Base-by-base conservation (phyloP, 2,888 invertebrate genomes). In the Pediacus dermestoides region DNA sequence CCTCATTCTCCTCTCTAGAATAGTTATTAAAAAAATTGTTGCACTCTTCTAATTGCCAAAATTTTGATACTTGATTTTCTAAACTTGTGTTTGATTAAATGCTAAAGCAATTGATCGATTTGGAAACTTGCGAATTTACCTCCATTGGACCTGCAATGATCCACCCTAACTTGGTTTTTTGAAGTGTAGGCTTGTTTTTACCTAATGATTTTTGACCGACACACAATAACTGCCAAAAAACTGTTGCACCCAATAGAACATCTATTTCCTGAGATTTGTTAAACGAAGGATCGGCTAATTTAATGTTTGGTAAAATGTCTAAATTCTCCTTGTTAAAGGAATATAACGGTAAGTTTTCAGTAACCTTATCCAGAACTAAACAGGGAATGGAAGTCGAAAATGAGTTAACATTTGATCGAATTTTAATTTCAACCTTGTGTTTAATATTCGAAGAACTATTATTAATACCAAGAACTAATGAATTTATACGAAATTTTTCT, bases 161-260 rank as follows among this genome's bases (percentile, higher is more conserved):
- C 34, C 39, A 42, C 4, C 42, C 42, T 4, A 39, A 15, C 7
- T n/a, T 7, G 3, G 42, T 42, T 12, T 39, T 39, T 25, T 42
- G 30, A 4, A 42, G 6, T 11, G 23, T 23, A 2, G 42, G 30
- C 13, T 33, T 11, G 8, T 30, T 31, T 12, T 15, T 25, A 30
- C 12, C 30, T 2, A 39, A 13, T 28, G 25, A 9, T 11, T 30
- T 26, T n/a, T 36, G 33, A 34, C 42, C 38, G 7, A 11, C 12
- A 9, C 30, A 13, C 9, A 13, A 11, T 6, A 30, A 14, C 4
- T 9, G 9, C 30, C 30, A 30, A 13, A 34, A 34, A 15, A 30
- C 6, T 4, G 11, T 18, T 10, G 30, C 34, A 9, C 15, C 27
- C 11, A 34, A 15, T 8, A 34, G 12, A 8, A 34, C 4, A 34